These are phyloP conservation scores for Pygmarrhopalites habei DNA, from an alignment of 1,140 invertebrate genomes.

Conservation along the genomic window DNA sequence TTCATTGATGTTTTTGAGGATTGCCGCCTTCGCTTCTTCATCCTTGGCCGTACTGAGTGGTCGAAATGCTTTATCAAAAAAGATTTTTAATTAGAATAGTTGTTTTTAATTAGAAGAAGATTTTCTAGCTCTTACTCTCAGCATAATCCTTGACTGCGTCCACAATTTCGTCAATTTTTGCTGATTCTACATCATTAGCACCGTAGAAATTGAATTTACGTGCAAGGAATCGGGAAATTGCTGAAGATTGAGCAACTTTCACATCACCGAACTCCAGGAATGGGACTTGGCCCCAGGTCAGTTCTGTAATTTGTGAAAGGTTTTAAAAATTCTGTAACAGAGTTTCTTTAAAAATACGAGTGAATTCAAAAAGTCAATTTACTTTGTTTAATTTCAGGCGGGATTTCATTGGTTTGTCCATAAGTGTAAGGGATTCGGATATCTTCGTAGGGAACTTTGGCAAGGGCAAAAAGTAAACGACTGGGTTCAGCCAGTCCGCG, in stretches of 20 bases:
- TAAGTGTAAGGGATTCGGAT: too few relatives aligned
- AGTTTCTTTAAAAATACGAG: too few relatives aligned
- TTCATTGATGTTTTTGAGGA: constrained; percentile 6
- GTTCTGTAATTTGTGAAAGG: too few relatives aligned
- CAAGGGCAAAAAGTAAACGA: too few relatives aligned
- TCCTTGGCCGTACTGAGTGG: not conserved
- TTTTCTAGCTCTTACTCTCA: constrained; percentile 1
- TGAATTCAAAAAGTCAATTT: too few relatives aligned
- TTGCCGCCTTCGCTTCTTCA: not conserved
- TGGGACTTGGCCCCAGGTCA: not conserved
- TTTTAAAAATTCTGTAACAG: too few relatives aligned
- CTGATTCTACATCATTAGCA: not conserved
- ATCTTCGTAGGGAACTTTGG: too few relatives aligned
- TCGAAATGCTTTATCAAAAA: not conserved
- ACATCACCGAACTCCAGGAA: constrained; percentile 7
- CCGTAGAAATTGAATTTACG: constrained; percentile 1
- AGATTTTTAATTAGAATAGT: too few relatives aligned
- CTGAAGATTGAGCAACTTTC: not conserved
- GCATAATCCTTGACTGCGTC: constrained; percentile 11
- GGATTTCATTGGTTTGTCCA: too few relatives aligned
- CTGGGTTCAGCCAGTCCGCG: too few relatives aligned
- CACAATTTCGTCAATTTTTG: constrained; percentile 6
- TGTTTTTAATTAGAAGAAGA: too few relatives aligned
- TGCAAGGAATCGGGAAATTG: constrained; percentile 11
- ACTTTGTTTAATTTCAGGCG: too few relatives aligned